Percentiles rank a stretch among this genome's conserved stretches.
Evolutionary conservation across 2,113 vertebrate genomes (phyloP).

Genomic region (Perognathus longimembris): DNA sequence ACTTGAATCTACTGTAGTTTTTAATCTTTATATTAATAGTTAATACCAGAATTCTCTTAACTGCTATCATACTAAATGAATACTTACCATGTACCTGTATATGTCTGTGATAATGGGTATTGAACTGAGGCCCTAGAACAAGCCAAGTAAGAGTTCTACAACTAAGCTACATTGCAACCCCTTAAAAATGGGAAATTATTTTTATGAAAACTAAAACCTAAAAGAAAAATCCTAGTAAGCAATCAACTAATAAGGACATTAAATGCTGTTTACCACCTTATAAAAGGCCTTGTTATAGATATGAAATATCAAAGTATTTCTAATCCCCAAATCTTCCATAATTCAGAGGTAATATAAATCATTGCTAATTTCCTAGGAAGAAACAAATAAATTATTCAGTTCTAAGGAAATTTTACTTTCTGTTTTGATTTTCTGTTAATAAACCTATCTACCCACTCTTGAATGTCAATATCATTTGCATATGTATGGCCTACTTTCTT

Average conservation of each 20-base stretch:
- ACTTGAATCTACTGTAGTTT: background rate
- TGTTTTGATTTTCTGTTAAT: too few relatives aligned
- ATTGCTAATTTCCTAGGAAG: background rate
- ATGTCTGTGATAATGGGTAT: too few relatives aligned
- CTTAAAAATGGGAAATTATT: background rate
- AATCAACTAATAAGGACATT: background rate
- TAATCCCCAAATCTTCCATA: background rate
- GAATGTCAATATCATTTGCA: background rate
- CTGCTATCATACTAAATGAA: background rate
- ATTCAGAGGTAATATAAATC: background rate
- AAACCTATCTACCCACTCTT: background rate
- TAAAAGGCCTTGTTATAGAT: background rate
- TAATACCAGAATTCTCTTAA: background rate
- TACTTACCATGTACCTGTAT: too few relatives aligned
- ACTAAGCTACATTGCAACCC: background rate
- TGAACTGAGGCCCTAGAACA: background rate
- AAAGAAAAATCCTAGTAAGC: background rate
- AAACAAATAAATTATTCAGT: background rate
- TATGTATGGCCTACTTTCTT: background rate
- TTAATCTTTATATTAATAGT: background rate
- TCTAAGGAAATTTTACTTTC: conserved; percentile 2
- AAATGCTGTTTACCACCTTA: background rate
- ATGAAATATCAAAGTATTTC: background rate
- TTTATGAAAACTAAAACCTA: conserved; percentile 14
- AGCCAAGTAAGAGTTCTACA: background rate